Evolutionary conservation across 2,888 invertebrate species (phyloP), one percentile per base, ranked within the genome.

Genomic region (Colletes collaris): DNA sequence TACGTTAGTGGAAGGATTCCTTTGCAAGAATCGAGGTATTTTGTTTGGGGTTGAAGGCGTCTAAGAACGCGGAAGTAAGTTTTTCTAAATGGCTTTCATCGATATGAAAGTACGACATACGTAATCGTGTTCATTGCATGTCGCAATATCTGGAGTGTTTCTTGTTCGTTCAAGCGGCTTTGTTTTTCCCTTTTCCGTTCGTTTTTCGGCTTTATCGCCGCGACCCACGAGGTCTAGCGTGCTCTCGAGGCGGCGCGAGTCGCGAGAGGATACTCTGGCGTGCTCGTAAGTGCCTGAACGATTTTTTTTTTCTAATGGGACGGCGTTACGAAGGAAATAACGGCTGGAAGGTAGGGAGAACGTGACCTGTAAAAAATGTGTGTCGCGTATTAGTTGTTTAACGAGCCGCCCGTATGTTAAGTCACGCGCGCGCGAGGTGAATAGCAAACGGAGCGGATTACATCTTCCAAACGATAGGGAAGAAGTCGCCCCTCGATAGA

Each of bases 221-320:
- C 37, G 50, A 50, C 62, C 40, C 64, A 56, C 59, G 27, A 37
- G 70, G 67, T 70, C 60, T 67, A 44, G 40, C 62, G 40, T 27
- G 74, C 71, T 72, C 55, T 50, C 40, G 16, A 27, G 27, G 27
- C 19, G 19, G 19, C 40, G 44, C 67, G 64, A 53, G 56, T 69
- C 11, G 52, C 58, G 40, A 49, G 67, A 72, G 62, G 67, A 75
- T 64, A 83, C 73, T 27, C 40, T 63, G 52, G 77, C 83, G 83
- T 84, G 79, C 73, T 66, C 70, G 77, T 82, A 86, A 85, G 79
- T 79, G 79, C 65, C 59, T 64, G 77, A 72, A 83, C 71, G 78
- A 85, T 85, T 80, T 78, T 79, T 64, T 56, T 13, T 27, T 16
- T 78, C 63, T 72, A 75, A 76, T 67, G 75, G 66, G 27, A 27